These are phyloP conservation scores for Mythimna impura DNA, from an alignment of 2,888 invertebrate species.

Conservation along the genomic window DNA sequence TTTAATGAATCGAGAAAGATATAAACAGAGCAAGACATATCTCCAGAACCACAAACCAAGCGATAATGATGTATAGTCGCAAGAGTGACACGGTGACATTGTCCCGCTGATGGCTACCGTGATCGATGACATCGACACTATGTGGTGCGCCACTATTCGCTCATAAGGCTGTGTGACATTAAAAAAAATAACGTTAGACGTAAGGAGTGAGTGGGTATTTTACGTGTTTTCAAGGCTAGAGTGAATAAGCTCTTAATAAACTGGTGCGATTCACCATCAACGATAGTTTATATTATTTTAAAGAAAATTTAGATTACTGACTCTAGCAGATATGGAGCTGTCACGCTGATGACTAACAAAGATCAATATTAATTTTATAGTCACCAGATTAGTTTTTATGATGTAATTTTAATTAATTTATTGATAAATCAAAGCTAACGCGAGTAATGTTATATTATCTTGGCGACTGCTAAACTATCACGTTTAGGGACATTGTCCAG, in stretches of 20 bases:
- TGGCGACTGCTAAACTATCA: background rate
- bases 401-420: background rate
- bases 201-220: background rate
- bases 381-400: background rate
- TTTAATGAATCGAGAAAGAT: background rate
- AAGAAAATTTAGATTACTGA: background rate
- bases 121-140: slow-evolving; percentile 40
- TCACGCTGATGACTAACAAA: background rate
- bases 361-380: background rate
- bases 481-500: background rate
- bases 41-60: slow-evolving; percentile 2
- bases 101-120: slow-evolving; percentile 23
- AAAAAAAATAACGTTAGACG: background rate
- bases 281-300: no score
- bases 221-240: no score
- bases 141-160: slow-evolving; percentile 20
- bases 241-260: no score
- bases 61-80: slow-evolving; percentile 36
- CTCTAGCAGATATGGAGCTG: background rate
- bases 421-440: background rate
- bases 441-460: background rate
- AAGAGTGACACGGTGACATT: slow-evolving; percentile 14
- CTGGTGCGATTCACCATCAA: no score
- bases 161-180: background rate
- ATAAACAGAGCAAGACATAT: background rate